Evolutionary conservation across 2,888 invertebrate genomes (phyloP).

Genomic region (Macrostomum cliftonense): DNA sequence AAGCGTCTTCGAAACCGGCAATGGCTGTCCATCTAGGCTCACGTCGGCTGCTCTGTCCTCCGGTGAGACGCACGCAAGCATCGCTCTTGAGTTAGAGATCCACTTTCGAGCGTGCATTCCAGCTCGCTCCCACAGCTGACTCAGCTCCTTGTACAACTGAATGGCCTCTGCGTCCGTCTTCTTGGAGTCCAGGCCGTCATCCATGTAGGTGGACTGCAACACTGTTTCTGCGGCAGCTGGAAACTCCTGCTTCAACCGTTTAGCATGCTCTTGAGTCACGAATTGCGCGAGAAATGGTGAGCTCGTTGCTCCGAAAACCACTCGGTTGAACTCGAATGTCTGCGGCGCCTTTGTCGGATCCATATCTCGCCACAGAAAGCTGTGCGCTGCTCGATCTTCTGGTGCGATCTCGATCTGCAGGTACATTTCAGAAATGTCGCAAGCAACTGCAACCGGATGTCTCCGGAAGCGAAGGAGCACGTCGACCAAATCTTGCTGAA

Average conservation of each 20-base stretch:
- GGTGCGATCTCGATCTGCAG: constrained; percentile 3
- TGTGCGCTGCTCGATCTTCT: constrained; percentile 5
- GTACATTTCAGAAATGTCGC: constrained; percentile 12
- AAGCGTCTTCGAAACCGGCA: neutral
- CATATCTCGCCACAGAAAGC: constrained; percentile 10
- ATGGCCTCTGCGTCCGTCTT: constrained; percentile 5
- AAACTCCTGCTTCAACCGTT: neutral
- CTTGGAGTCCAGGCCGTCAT: constrained; percentile 12
- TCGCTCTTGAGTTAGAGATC: neutral
- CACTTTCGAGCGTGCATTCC: constrained; percentile 8
- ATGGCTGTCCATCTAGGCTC: neutral
- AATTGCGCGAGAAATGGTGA: constrained; percentile 9
- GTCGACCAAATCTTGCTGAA: constrained; percentile 14
- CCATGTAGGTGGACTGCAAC: constrained; percentile 12
- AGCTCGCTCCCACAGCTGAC: constrained; percentile 4
- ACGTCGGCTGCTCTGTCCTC: constrained; percentile 2
- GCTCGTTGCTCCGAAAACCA: constrained; percentile 8
- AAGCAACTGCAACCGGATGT: neutral
- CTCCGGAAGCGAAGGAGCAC: constrained; percentile 9
- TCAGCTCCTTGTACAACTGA: constrained; percentile 9
- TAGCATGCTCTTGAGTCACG: constrained; percentile 6
- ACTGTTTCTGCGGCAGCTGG: constrained; percentile 9
- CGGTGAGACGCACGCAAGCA: neutral
- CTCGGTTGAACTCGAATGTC: constrained; percentile 6
- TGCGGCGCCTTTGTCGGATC: neutral